Evolutionary conservation across 2,797 vertebrate genomes (phyloP).

Genomic region (Aplochiton taeniatus): DNA sequence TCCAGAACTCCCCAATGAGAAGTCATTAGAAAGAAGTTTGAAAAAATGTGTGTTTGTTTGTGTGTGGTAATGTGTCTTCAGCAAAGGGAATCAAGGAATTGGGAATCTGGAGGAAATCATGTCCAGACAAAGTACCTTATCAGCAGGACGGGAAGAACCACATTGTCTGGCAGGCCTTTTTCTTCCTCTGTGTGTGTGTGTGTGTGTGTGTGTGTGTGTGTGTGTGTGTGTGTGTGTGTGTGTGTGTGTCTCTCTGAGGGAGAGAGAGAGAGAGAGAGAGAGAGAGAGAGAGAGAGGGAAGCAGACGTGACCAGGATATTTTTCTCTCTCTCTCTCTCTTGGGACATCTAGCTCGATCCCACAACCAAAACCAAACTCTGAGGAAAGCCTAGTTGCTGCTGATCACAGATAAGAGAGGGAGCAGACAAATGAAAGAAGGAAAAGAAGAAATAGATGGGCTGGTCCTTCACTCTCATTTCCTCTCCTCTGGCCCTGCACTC

Average conservation of each 20-base stretch:
- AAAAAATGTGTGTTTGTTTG: too few species aligned
- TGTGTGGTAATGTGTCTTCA: too few species aligned
- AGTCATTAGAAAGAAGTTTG: too few species aligned
- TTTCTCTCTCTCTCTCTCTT: constrained; percentile 10
- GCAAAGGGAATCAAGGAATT: background rate
- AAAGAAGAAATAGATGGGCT: constrained; percentile 16
- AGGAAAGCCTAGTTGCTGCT: constrained; percentile 10
- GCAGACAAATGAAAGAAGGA: constrained; percentile 11
- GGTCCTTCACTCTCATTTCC: background rate
- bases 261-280: constrained; percentile 6
- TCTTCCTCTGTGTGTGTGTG: too few species aligned
- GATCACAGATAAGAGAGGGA: constrained; percentile 28
- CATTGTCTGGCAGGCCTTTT: constrained; percentile 11
- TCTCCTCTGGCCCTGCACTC: background rate
- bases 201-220: too few species aligned
- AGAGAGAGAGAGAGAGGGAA: background rate
- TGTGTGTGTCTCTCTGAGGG: too few species aligned
- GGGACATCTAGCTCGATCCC: background rate
- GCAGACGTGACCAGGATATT: constrained; percentile 56
- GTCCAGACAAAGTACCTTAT: background rate
- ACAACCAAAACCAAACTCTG: constrained; percentile 36
- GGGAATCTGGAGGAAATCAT: background rate
- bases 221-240: too few species aligned
- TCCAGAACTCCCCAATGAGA: too few species aligned
- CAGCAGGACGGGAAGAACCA: background rate